Evolutionary conservation across 2,113 vertebrate genomes (phyloP), one percentile per base, ranked within the genome.

Genomic region (Indicator maculatus): DNA sequence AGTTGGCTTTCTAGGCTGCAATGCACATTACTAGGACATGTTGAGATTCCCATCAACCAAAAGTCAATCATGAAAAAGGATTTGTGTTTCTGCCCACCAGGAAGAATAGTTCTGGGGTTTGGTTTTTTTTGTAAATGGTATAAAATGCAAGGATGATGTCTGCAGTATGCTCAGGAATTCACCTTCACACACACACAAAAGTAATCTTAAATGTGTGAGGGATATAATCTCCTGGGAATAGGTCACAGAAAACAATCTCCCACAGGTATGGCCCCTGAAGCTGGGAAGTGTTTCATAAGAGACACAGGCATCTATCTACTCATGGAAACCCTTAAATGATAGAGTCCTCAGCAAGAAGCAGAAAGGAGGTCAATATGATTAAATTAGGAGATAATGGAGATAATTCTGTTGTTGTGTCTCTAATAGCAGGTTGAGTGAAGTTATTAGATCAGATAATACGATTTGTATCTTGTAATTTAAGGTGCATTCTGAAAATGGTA

Each of bases 341-440:
- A 20, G 9, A 87, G 61, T 90, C 26, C 15, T 67, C 67, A 33
- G 8, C 14, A 71, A 72, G 24, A 71, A 84, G 6, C 11, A 67
- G 8, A 63, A 91, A 90, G 55, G 63, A 83, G 67, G 77, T 85
- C 78, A 95, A 17, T 79, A 75, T 41, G 18, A 74, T 77, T 90
- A 91, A 93, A 89, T 86, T 86, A 88, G 41, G 20, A 89, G 78
- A 64, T 67, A 89, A 86, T 69, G 30, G 31, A 87, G 45, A 66
- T 70, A 93, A 91, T 89, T 85, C 31, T 80, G 30, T 31, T 75
- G 38, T 38, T 79, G 9, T 70, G 17, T 83, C 77, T 74, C 38
- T 93, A 83, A 91, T 16, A 93, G n/a, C 5, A 26, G 79, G 19
- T 82, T 64, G 60, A 66, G 36, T 55, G 41, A 91, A 31, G 28